Evolutionary conservation across 2,797 vertebrate species (phyloP).

Genomic region (Notolepis coatsorum): DNA sequence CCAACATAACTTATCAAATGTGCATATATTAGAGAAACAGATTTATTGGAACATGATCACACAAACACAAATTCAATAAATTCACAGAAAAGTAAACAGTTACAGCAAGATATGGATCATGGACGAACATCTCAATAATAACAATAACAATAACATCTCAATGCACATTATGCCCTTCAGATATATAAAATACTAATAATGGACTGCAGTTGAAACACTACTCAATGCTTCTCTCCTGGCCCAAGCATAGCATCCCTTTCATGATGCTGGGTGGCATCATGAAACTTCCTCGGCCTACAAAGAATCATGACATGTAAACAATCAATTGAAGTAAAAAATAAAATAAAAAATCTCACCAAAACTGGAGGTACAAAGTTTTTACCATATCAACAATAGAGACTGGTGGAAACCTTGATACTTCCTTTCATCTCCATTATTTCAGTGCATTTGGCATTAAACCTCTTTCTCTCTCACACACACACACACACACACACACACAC

Average conservation of each 20-base stretch:
- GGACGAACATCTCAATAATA: too few species aligned
- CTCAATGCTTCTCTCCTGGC: not conserved
- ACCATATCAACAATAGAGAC: too few species aligned
- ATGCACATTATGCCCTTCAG: not conserved
- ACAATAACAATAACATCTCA: not conserved
- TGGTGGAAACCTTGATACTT: not conserved
- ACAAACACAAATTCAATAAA: conserved; percentile 22
- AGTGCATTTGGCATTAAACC: conserved; percentile 1
- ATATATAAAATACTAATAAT: conserved; percentile 37
- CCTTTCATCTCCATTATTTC: not conserved
- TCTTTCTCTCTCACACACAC: conserved; percentile 12
- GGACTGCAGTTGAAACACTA: conserved; percentile 2
- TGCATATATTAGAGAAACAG: conserved; percentile 45
- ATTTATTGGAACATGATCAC: conserved; percentile 61
- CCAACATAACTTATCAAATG: not conserved
- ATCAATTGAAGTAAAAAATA: too few species aligned
- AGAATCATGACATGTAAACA: too few species aligned
- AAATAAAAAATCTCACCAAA: too few species aligned
- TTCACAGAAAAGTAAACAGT: conserved; percentile 13
- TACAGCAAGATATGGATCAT: not conserved
- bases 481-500: conserved; percentile 38
- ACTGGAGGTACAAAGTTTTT: too few species aligned
- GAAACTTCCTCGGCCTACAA: too few species aligned
- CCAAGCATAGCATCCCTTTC: too few species aligned
- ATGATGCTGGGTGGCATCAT: not conserved